Conservation (phyloP, 2,113 vertebrate species). For the Perccottus glenii region DNA sequence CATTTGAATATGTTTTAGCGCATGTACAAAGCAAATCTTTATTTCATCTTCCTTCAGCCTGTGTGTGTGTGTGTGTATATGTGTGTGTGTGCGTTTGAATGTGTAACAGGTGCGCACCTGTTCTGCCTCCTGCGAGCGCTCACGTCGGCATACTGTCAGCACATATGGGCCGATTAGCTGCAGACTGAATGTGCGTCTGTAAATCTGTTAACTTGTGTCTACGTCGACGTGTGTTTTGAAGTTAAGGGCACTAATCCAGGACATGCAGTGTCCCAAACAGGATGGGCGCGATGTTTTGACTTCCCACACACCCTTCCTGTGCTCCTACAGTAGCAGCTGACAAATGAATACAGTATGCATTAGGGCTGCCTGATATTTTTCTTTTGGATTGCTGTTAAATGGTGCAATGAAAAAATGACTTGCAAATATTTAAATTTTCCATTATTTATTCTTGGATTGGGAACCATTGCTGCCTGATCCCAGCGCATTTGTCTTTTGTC, state of each 20-base stretch:
- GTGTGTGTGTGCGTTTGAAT: not conserved
- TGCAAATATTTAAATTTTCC: no score
- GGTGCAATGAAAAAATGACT: no score
- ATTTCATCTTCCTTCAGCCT: conserved; percentile 42
- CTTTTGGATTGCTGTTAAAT: no score
- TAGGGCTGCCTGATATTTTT: no score
- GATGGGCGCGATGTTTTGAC: conserved; percentile 81
- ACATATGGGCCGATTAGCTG: conserved; percentile 62
- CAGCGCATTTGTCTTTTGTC: no score
- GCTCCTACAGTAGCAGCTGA: conserved; percentile 68
- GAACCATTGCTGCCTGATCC: no score
- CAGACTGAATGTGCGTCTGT: conserved; percentile 37
- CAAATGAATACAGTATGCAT: not conserved
- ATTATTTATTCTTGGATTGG: no score
- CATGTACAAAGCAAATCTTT: conserved; percentile 24
- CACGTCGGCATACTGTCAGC: conserved; percentile 43
- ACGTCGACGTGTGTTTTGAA: conserved; percentile 34
- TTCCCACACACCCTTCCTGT: conserved; percentile 84
- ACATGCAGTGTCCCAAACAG: conserved; percentile 81
- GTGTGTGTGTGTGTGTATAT: conserved; percentile 12
- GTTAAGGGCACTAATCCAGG: conserved; percentile 73
- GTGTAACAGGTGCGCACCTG: conserved; percentile 75
- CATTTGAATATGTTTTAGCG: conserved; percentile 16
- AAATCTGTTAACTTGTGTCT: conserved; percentile 22
- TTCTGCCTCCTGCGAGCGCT: conserved; percentile 47